Evolutionary conservation across 2,888 invertebrate species (phyloP), one percentile per base, ranked within the genome.

Genomic region (Gortyna flavago): DNA sequence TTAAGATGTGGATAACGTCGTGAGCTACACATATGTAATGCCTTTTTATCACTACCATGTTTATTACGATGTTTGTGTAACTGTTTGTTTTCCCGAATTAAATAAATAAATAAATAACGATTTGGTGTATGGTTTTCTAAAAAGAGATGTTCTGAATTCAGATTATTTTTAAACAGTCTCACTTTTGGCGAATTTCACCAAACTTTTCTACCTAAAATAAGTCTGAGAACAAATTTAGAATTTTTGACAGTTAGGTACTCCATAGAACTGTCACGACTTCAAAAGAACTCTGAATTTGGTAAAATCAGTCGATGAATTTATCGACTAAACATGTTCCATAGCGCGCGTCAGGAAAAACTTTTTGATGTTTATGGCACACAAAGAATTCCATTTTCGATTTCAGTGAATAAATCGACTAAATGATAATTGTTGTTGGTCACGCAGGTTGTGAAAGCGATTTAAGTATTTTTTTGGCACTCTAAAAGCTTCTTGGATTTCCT

Each of bases 371-470:
- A 54, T 66, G 35, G 16, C 9, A 68, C 41, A 69, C 51, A 65
- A 66, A 41, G n/a, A 67, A 71, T 71, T 68, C 48, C 16, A 72
- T 74, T 74, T 72, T 65, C 38, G 25, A 64, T 75, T 61, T 21
- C n/a, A 64, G 18, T 18, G 65, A 68, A 84, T 74, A 76, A 61
- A 73, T 77, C 41, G 29, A 66, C 61, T 51, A 44, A 80, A 75
- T 75, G 54, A 75, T 78, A 66, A 84, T 73, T 71, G n/a, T 13
- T 68, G 16, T 73, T 29, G 1, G 44, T 67, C 84, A 84, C 84
- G 81, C 71, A 72, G 51, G 13, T 59, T 21, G 38, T 57, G 13
- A 64, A 51, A 4, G 5, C 66, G 29, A 77, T 72, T 67, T 13
- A 57, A 57, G 57, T 68, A 25, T 72, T 62, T 66, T 66, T 25